phyloP scores from a whole-genome alignment of 2,888 invertebrate species.

The Zeuzera pyrina region DNA sequence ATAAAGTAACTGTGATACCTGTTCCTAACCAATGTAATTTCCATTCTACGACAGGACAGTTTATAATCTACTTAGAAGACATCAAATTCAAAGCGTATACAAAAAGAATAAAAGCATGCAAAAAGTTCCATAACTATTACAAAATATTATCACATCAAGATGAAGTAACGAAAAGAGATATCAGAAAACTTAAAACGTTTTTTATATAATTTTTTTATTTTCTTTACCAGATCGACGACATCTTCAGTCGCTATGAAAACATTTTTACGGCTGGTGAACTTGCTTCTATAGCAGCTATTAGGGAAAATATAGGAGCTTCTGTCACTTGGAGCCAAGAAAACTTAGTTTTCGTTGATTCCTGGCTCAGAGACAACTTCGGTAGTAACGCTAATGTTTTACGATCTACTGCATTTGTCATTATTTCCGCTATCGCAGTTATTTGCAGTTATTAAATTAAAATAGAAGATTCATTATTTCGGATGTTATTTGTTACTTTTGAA shows the following conservation, averaged over 20 bases:
- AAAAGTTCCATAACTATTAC: too few species aligned
- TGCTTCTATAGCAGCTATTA: conserved; percentile 41
- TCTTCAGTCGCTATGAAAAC: conserved; percentile 27
- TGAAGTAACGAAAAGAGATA: background rate
- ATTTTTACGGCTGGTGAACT: conserved; percentile 49
- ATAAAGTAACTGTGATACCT: too few species aligned
- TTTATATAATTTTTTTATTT: conserved; percentile 1
- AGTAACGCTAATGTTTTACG: conserved; percentile 29
- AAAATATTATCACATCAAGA: background rate
- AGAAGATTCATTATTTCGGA: too few species aligned
- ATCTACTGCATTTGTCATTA: conserved; percentile 29
- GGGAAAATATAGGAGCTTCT: conserved; percentile 52
- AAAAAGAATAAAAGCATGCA: too few species aligned
- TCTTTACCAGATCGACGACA: conserved; percentile 32
- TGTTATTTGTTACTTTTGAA: too few species aligned
- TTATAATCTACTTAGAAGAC: too few species aligned
- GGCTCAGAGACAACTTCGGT: conserved; percentile 38
- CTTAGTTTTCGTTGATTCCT: conserved; percentile 31
- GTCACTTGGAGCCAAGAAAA: conserved; percentile 44
- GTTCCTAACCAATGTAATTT: too few species aligned
- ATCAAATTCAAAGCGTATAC: too few species aligned
- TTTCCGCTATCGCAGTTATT: conserved; percentile 29
- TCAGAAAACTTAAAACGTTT: background rate
- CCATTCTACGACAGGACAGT: too few species aligned
- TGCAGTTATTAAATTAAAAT: conserved; percentile 14